A percentile compares a stretch with the other conserved stretches of the same genome.
Evolutionary conservation across 2,113 vertebrate species (phyloP).

Genomic region (Chaetura pelagica): DNA sequence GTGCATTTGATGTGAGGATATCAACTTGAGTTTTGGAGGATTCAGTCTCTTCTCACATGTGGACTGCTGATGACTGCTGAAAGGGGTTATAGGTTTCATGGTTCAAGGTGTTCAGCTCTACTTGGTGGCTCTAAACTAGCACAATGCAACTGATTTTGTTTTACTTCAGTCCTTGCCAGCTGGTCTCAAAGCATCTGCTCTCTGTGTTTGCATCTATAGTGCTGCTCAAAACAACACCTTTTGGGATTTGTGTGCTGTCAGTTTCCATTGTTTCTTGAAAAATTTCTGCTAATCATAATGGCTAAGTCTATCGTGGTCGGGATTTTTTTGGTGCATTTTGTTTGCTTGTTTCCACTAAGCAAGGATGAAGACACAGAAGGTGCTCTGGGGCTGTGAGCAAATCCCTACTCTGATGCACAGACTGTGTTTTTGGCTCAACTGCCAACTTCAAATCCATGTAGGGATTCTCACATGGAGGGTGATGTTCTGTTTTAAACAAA

Average conservation of each 20-base stretch:
- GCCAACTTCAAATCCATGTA: background rate
- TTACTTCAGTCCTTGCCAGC: background rate
- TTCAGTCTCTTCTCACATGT: background rate
- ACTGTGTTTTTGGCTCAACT: background rate
- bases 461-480: background rate
- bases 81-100: background rate
- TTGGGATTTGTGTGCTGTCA: slow-evolving; percentile 27
- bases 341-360: background rate
- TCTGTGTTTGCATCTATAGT: background rate
- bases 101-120: background rate
- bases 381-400: background rate
- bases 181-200: slow-evolving; percentile 40
- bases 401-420: background rate
- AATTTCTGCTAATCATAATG: background rate
- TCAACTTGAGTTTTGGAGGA: background rate
- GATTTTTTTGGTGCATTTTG: background rate
- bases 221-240: background rate
- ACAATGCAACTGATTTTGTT: background rate
- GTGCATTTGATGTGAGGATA: background rate
- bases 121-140: background rate
- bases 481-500: background rate
- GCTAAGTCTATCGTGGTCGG: background rate
- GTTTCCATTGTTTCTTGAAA: background rate
- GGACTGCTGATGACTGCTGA: background rate
- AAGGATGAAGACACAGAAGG: background rate